Conservation (phyloP, 2,888 invertebrate species). For the Arenicola marina region DNA sequence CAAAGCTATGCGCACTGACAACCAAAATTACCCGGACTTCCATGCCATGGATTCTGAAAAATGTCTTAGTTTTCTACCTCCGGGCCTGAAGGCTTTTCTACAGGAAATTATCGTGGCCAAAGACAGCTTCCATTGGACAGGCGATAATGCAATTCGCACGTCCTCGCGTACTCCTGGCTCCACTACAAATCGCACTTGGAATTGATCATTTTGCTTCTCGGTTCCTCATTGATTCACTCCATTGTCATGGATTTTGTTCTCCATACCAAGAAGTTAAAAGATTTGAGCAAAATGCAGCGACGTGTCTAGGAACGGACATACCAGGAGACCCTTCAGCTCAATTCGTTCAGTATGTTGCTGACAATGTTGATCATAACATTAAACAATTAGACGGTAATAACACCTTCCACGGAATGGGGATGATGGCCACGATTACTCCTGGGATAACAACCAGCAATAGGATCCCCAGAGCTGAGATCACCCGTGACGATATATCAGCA, state of each 20-base stretch:
- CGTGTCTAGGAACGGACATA: slow-evolving; percentile 15
- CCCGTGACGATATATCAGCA: background rate
- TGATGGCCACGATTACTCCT: slow-evolving; percentile 37
- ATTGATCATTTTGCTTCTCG: slow-evolving; percentile 33
- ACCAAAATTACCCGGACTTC: background rate
- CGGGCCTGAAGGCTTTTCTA: slow-evolving; percentile 21
- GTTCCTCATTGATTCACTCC: slow-evolving; percentile 34
- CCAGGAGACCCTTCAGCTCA: slow-evolving; percentile 11
- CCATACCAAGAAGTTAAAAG: slow-evolving; percentile 29
- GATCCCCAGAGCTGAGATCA: background rate
- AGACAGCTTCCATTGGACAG: slow-evolving; percentile 34
- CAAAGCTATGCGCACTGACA: background rate
- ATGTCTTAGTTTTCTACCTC: slow-evolving; percentile 13
- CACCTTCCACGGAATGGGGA: slow-evolving; percentile 40
- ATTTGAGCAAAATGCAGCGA: slow-evolving; percentile 23
- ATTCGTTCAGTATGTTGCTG: slow-evolving; percentile 39
- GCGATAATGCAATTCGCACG: slow-evolving; percentile 33
- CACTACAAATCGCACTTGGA: slow-evolving; percentile 33
- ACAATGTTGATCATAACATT: slow-evolving; percentile 42
- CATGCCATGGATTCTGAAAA: background rate
- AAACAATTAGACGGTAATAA: slow-evolving; percentile 35
- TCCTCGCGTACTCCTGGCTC: slow-evolving; percentile 30
- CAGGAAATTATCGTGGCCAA: background rate
- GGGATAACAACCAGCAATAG: background rate
- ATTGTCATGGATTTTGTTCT: slow-evolving; percentile 33